Evolutionary conservation across 2,113 vertebrate species (phyloP), one percentile per base, ranked within the genome.

Genomic region (Rhombomys opimus): DNA sequence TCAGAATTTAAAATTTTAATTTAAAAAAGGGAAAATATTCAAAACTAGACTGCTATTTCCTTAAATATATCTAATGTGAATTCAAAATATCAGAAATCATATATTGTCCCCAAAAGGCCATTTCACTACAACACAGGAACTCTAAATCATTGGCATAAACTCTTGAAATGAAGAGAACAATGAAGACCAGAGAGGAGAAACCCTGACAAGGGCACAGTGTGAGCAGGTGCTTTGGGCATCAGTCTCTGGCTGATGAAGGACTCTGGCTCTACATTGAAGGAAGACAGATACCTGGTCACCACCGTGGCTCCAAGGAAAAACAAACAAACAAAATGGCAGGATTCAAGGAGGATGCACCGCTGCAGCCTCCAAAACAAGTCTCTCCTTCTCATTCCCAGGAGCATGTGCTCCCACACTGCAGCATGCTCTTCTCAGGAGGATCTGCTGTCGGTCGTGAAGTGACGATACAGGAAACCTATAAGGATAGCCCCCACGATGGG

Each of bases 401-500:
- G 72, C 57, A 15, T 7, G 46, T n/a, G 61, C 89, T 93, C 87
- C 93, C 92, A 97, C 80, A 86, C 90, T 68, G 91, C 96, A 91
- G 32, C 81, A 70, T 41, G 82, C 90, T 27, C 95, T 75, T 81
- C 50, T 99, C 98, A 99, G 72, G 98, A 99, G 78, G 98, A 99
- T 97, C 98, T 99, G 97, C 99, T 99, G 87, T 99, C 99, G 59
- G 98, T 38, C 85, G 97, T 61, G 96, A 99, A 99, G 96, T 98
- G 99, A 73, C 99, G 99, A 97, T 99, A 99, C 98, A 99, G 98
- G 85, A 99, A 86, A 41, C 99, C 99, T 91, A 99, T 46, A 72
- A 99, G 97, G 75, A 97, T 76, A 0, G 99, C 99, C 23, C 98
- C 99, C 0, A 99, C 1, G 32, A 99, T 97, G 82, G 99, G 99